phyloP scores from a whole-genome alignment of 2,113 vertebrate species.

The Oncorhynchus clarkii region DNA sequence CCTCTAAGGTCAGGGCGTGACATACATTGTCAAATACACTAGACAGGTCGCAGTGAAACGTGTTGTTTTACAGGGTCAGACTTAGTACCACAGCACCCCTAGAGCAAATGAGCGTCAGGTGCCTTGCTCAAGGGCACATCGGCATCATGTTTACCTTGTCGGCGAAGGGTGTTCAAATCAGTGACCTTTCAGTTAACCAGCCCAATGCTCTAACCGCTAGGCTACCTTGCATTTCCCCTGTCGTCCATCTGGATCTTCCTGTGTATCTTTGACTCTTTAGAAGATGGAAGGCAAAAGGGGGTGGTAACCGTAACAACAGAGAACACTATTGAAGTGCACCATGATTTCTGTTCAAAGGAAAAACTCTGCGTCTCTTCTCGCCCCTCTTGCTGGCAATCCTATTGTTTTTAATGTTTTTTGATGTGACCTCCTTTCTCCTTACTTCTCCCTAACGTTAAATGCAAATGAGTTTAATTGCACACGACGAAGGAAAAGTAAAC shows the following conservation, averaged over 20 bases:
- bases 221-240: not conserved
- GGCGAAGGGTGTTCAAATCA: no score
- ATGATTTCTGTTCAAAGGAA: slow-evolving; percentile 3
- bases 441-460: slow-evolving; percentile 39
- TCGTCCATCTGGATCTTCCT: slow-evolving; percentile 21
- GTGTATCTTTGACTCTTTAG: slow-evolving; percentile 13
- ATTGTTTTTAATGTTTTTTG: slow-evolving; percentile 44
- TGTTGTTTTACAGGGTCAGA: no score
- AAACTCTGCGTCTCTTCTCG: slow-evolving; percentile 11
- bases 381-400: slow-evolving; percentile 37
- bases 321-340: slow-evolving; percentile 28
- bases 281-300: slow-evolving; percentile 22
- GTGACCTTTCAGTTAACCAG: no score
- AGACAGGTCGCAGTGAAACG: no score
- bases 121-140: no score
- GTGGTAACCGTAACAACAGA: slow-evolving; percentile 43
- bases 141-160: no score
- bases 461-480: slow-evolving; percentile 72
- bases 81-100: no score
- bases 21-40: no score
- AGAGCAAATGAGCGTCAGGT: no score
- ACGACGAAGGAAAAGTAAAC: slow-evolving; percentile 72
- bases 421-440: slow-evolving; percentile 45
- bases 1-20: no score
- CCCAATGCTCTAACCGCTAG: no score